These are phyloP conservation scores for Cephus spinipes DNA, from an alignment of 2,888 invertebrate genomes.

Conservation along the genomic window DNA sequence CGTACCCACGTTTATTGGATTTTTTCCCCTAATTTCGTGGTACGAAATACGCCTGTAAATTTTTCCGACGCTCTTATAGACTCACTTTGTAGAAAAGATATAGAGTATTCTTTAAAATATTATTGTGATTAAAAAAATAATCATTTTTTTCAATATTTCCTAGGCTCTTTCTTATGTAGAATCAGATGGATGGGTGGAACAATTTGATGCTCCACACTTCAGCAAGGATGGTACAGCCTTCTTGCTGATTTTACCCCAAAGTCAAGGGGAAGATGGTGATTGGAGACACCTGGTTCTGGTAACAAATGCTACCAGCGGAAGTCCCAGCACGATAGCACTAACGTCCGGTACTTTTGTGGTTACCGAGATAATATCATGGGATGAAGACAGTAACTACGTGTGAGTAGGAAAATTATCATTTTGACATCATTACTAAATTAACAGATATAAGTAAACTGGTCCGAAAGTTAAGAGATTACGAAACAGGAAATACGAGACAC, in stretches of 20 bases:
- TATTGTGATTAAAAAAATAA: too few relatives aligned
- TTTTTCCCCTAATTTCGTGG: not conserved
- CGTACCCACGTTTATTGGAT: not conserved
- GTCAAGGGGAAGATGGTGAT: slow-evolving; percentile 70
- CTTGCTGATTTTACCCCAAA: slow-evolving; percentile 80
- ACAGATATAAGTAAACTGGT: slow-evolving; percentile 6
- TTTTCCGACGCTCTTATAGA: too few relatives aligned
- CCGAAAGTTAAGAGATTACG: not conserved
- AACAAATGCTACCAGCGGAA: slow-evolving; percentile 55
- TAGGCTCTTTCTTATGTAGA: slow-evolving; percentile 59
- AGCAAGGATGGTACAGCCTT: slow-evolving; percentile 77
- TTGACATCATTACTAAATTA: not conserved
- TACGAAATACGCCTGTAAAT: too few relatives aligned
- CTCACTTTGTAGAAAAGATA: too few relatives aligned
- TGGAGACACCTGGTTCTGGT: slow-evolving; percentile 78
- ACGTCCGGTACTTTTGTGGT: slow-evolving; percentile 79
- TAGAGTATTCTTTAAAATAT: too few relatives aligned
- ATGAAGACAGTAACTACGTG: slow-evolving; percentile 74
- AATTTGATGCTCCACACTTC: slow-evolving; percentile 78
- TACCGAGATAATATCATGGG: slow-evolving; percentile 81
- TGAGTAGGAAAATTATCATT: slow-evolving; percentile 64
- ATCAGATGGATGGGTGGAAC: slow-evolving; percentile 82
- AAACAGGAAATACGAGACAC: slow-evolving; percentile 3
- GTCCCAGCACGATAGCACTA: slow-evolving; percentile 66
- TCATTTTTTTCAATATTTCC: not conserved